phyloP scores from a whole-genome alignment of 1,140 invertebrate genomes.

The Harpegnathos saltator region DNA sequence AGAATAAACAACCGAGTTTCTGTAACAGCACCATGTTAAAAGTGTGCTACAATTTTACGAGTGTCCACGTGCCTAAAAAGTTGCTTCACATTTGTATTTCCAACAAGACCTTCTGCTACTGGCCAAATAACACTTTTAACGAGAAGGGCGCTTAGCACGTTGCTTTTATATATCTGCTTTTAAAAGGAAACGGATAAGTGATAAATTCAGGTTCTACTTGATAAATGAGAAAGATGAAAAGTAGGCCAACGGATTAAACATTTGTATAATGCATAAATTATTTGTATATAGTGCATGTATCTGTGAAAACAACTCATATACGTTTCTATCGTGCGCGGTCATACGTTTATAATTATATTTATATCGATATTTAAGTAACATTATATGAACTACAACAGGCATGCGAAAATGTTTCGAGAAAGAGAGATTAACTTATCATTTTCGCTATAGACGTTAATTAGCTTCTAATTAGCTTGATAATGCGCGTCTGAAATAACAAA shows the following conservation, averaged over 20 bases:
- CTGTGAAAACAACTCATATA: not conserved
- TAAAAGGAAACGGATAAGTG: constrained; percentile 71
- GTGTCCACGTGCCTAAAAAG: not conserved
- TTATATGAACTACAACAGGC: not conserved
- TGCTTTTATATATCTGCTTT: constrained; percentile 70
- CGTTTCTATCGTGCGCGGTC: no score
- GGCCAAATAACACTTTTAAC: constrained; percentile 34
- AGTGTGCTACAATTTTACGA: not conserved
- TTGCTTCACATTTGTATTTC: constrained; percentile 15
- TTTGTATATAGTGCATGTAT: not conserved
- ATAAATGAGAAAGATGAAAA: constrained; percentile 64
- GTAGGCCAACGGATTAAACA: constrained; percentile 31
- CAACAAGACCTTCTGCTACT: not conserved
- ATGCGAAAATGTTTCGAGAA: constrained; percentile 10
- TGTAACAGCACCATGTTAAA: constrained; percentile 45
- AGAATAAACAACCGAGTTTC: not conserved
- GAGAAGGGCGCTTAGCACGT: not conserved
- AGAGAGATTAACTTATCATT: constrained; percentile 58
- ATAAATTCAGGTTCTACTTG: constrained; percentile 62
- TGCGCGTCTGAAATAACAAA: constrained; percentile 18
- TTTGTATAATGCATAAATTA: not conserved
- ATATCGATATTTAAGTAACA: not conserved
- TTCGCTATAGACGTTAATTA: constrained; percentile 59
- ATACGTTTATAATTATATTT: not conserved
- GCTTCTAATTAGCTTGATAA: constrained; percentile 69